These are phyloP conservation scores for Merluccius polli DNA, from an alignment of 2,797 vertebrate species.

Conservation along the genomic window DNA sequence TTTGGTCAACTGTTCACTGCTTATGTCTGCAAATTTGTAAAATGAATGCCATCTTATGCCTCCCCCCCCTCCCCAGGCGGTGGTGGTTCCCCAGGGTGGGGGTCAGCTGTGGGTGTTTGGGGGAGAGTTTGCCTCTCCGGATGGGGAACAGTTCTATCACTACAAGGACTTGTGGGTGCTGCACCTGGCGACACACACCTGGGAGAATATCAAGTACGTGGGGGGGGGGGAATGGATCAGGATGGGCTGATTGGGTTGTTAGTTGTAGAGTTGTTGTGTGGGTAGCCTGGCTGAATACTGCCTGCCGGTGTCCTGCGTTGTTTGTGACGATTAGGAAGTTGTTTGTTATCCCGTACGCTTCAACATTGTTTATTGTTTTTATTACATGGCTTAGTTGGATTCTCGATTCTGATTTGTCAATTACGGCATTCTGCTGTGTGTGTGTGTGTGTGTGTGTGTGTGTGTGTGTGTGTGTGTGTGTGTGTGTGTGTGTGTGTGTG, in stretches of 20 bases:
- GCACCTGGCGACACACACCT: conserved; percentile 84
- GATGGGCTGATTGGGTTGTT: not conserved
- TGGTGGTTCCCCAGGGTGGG: conserved; percentile 84
- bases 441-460: not conserved
- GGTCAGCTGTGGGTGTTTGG: conserved; percentile 98
- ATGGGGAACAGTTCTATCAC: conserved; percentile 94
- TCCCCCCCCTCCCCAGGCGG: conserved; percentile 68
- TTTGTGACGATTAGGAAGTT: not conserved
- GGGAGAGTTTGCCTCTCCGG: conserved; percentile 92
- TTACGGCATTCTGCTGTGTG: no score
- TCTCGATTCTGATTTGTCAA: no score
- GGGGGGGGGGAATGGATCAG: no score
- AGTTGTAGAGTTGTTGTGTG: not conserved
- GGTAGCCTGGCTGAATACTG: not conserved
- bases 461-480: conserved; percentile 8
- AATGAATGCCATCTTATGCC: not conserved
- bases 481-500: conserved; percentile 11
- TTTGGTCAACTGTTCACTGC: not conserved
- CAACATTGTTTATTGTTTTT: no score
- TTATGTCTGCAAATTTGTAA: not conserved
- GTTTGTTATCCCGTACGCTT: no score
- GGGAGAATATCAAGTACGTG: conserved; percentile 93
- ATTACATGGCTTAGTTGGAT: no score
- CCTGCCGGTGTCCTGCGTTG: not conserved
- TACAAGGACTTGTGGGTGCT: conserved; percentile 98